phyloP scores from a whole-genome alignment of 2,113 vertebrate species.

The Chloebia gouldiae region DNA sequence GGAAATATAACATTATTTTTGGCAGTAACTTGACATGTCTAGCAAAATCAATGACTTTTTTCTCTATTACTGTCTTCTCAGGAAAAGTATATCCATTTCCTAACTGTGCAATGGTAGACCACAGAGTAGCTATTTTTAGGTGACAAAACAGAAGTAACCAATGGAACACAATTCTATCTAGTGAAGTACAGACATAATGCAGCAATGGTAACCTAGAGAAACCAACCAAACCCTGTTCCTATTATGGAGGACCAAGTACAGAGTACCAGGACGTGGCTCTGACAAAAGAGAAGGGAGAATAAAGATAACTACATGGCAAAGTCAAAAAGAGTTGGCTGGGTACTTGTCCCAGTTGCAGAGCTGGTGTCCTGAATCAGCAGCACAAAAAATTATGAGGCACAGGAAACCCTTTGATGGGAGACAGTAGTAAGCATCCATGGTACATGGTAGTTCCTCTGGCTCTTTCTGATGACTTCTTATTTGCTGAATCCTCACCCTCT shows the following conservation, averaged over 20 bases:
- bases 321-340: neutral
- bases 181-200: neutral
- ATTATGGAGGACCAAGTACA: neutral
- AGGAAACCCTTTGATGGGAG: neutral
- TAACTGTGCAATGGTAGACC: neutral
- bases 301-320: neutral
- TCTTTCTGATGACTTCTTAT: neutral
- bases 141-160: neutral
- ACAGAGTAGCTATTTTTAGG: neutral
- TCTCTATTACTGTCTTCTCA: neutral
- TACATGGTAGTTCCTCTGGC: neutral
- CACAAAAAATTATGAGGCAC: neutral
- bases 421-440: neutral
- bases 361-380: neutral
- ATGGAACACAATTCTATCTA: neutral
- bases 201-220: neutral
- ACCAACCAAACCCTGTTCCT: neutral
- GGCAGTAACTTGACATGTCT: neutral
- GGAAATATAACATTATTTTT: neutral
- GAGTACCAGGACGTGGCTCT: neutral
- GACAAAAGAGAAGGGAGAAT: neutral
- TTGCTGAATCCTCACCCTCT: neutral
- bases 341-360: neutral
- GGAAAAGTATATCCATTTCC: neutral
- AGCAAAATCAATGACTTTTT: neutral